Evolutionary conservation across 2,113 vertebrate species (phyloP).

Genomic region (Spermophilus dauricus): DNA sequence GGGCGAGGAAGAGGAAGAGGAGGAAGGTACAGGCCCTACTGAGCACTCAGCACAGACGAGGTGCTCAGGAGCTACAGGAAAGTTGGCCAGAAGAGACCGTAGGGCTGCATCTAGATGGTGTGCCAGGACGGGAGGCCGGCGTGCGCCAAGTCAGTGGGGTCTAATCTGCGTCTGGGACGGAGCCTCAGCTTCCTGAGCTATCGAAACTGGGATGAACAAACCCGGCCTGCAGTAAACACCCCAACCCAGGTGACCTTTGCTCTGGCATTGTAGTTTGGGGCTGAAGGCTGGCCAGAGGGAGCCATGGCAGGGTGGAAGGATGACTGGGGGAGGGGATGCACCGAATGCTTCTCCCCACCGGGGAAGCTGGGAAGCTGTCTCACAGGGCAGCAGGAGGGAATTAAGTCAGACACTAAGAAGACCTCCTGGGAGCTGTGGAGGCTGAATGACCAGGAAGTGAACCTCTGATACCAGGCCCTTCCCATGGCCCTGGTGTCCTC

Average conservation of each 20-base stretch:
- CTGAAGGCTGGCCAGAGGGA: not conserved
- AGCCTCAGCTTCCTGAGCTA: not conserved
- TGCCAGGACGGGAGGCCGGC: not conserved
- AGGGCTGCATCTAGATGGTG: not conserved
- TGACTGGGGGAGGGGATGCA: no score
- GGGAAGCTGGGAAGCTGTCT: not conserved
- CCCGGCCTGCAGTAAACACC: no score
- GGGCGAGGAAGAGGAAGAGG: not conserved
- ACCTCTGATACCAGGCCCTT: fast-evolving
- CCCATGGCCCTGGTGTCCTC: no score
- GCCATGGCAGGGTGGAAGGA: no score
- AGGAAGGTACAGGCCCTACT: not conserved
- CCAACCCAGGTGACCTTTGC: not conserved
- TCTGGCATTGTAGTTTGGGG: not conserved
- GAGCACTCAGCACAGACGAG: not conserved
- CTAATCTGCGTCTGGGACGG: not conserved
- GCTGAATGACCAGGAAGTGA: not conserved
- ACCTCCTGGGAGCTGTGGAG: not conserved
- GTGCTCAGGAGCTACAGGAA: fast-evolving
- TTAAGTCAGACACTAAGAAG: not conserved
- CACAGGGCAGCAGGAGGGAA: not conserved
- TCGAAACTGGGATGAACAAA: not conserved
- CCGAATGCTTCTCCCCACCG: not conserved
- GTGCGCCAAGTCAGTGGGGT: not conserved
- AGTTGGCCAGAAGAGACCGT: not conserved